phyloP scores from a whole-genome alignment of 1,140 invertebrate genomes.

The Heliconius hewitsoni region DNA sequence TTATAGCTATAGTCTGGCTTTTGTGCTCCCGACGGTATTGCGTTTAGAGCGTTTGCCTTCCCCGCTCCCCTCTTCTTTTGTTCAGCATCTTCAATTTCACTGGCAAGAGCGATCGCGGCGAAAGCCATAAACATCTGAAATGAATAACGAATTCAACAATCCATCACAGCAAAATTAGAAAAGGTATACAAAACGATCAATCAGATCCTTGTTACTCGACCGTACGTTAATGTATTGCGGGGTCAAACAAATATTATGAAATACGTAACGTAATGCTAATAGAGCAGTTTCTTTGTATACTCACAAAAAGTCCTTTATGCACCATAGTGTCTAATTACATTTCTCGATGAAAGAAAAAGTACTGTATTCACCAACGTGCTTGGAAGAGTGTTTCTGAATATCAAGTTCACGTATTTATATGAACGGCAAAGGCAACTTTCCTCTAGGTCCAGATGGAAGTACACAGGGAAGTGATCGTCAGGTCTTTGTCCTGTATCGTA shows the following conservation, averaged over 20 bases:
- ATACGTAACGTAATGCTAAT: constrained; percentile 29
- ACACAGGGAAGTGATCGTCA: constrained; percentile 69
- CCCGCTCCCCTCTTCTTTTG: constrained; percentile 71
- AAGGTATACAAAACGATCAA: constrained; percentile 47
- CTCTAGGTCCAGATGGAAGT: constrained; percentile 61
- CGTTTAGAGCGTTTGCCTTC: constrained; percentile 60
- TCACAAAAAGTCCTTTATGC: constrained; percentile 66
- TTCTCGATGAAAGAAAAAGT: constrained; percentile 67
- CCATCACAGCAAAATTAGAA: constrained; percentile 44
- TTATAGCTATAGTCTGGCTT: constrained; percentile 72
- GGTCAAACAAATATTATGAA: constrained; percentile 33
- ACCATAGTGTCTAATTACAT: constrained; percentile 68
- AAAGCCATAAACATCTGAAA: constrained; percentile 70
- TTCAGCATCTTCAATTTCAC: constrained; percentile 65
- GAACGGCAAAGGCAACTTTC: constrained; percentile 67
- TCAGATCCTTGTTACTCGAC: constrained; percentile 44
- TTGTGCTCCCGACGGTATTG: constrained; percentile 66
- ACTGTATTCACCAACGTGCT: constrained; percentile 51
- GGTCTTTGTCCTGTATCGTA: constrained; percentile 76
- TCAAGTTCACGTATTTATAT: constrained; percentile 79
- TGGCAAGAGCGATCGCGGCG: constrained; percentile 53
- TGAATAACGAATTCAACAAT: constrained; percentile 39
- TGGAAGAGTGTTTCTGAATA: constrained; percentile 73
- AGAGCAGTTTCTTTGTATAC: constrained; percentile 40
- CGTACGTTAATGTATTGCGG: constrained; percentile 34